These are phyloP conservation scores for Tretioscincus oriximinensis DNA, from an alignment of 2,113 vertebrate genomes.

Conservation along the genomic window DNA sequence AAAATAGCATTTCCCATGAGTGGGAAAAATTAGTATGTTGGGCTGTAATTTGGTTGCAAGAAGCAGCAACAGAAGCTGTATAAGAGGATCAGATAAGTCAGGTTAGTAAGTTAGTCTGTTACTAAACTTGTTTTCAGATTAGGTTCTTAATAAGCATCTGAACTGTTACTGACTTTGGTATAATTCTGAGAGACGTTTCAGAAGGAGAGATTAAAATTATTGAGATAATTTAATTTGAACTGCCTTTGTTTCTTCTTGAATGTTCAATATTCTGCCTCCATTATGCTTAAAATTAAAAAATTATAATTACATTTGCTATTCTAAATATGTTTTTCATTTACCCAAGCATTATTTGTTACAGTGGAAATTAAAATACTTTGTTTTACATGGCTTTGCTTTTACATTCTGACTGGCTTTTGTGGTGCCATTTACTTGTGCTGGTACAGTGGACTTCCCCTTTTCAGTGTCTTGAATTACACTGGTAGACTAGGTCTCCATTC, in stretches of 20 bases:
- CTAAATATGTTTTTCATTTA: background rate
- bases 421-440: too few species aligned
- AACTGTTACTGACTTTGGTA: background rate
- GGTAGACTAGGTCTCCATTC: too few species aligned
- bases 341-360: background rate
- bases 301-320: background rate
- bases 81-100: background rate
- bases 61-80: background rate
- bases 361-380: background rate
- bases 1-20: background rate
- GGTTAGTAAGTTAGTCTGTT: background rate
- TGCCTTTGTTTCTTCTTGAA: background rate
- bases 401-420: too few species aligned
- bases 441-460: too few species aligned
- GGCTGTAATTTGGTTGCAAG: too few species aligned
- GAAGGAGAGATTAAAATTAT: background rate
- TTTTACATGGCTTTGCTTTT: too few species aligned
- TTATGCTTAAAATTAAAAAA: background rate
- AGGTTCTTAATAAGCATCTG: background rate
- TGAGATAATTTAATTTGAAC: background rate
- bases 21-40: background rate
- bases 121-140: slow-evolving; percentile 12
- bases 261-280: background rate
- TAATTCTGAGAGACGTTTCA: background rate
- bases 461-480: too few species aligned